A percentile compares a stretch with the other conserved stretches of the same genome.
Evolutionary conservation across 2,888 invertebrate genomes (phyloP).

Genomic region (Prionchulus punctatus): DNA sequence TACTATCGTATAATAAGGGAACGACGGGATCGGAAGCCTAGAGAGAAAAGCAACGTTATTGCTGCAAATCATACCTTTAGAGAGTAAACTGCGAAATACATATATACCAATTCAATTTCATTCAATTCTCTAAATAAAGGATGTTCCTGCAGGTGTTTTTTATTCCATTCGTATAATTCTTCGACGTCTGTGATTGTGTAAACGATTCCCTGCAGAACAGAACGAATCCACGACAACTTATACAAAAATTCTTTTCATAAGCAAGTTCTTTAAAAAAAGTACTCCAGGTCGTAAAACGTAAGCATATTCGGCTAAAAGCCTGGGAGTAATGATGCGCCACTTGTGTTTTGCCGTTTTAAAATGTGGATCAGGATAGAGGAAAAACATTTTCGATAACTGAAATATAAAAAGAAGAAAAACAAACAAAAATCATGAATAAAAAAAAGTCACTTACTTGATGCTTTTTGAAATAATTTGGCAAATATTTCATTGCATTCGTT

Average conservation of each 20-base stretch:
- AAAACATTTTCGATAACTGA: slow-evolving; percentile 87
- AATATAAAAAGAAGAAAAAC: slow-evolving; percentile 28
- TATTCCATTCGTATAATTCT: slow-evolving; percentile 94
- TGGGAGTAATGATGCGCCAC: slow-evolving; percentile 91
- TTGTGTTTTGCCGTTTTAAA: slow-evolving; percentile 97
- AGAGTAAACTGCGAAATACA: background rate
- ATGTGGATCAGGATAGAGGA: slow-evolving; percentile 96
- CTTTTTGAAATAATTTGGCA: slow-evolving; percentile 88
- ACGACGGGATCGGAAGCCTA: slow-evolving; percentile 54
- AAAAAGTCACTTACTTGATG: slow-evolving; percentile 51
- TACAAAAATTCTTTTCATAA: too few relatives aligned
- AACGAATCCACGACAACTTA: too few relatives aligned
- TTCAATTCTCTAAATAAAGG: slow-evolving; percentile 63
- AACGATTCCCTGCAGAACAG: slow-evolving; percentile 53
- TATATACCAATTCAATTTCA: slow-evolving; percentile 35
- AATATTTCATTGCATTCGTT: slow-evolving; percentile 96
- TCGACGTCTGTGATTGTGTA: slow-evolving; percentile 96
- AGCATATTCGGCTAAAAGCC: slow-evolving; percentile 86
- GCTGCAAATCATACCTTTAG: background rate
- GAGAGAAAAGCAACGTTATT: background rate
- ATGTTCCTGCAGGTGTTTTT: slow-evolving; percentile 69
- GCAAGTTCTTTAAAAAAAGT: too few relatives aligned
- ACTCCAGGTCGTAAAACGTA: slow-evolving; percentile 71
- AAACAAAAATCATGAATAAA: background rate
- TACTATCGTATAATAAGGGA: slow-evolving; percentile 71